Percentiles rank a stretch among this genome's conserved stretches.
Conservation (phyloP, 2,888 invertebrate species). For the Pomacea canaliculata region DNA sequence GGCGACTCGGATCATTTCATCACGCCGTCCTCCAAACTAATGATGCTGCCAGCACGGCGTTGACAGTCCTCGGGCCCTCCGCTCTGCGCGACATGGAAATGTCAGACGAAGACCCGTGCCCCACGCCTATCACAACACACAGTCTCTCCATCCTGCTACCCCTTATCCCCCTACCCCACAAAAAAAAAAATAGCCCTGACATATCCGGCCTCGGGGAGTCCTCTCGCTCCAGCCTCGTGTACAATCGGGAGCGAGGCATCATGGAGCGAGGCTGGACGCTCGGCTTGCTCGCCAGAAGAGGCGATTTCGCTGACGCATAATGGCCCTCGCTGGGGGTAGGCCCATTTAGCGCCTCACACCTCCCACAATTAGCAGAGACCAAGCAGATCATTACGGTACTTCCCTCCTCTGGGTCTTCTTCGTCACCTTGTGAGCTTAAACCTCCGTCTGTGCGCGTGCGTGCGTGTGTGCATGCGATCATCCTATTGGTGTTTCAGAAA, state of each 20-base stretch:
- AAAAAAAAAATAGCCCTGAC: too few relatives aligned
- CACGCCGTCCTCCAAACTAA: neutral
- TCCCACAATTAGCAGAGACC: slow-evolving; percentile 16
- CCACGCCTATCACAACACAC: slow-evolving; percentile 7
- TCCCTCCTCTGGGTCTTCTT: neutral
- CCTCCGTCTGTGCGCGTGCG: neutral
- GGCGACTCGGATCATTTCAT: neutral
- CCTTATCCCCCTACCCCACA: too few relatives aligned
- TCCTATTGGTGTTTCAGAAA: too few relatives aligned
- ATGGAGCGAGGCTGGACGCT: too few relatives aligned
- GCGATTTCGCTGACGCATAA: slow-evolving; percentile 15
- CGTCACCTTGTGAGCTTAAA: neutral
- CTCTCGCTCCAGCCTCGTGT: too few relatives aligned
- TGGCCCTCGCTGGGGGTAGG: neutral
- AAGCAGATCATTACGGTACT: slow-evolving; percentile 18
- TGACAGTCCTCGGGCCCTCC: neutral
- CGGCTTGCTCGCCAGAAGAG: too few relatives aligned
- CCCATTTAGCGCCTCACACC: slow-evolving; percentile 12
- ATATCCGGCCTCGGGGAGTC: too few relatives aligned
- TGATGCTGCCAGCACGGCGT: neutral
- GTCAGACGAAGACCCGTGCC: neutral
- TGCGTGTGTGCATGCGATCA: too few relatives aligned
- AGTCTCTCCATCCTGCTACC: too few relatives aligned
- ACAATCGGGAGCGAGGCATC: too few relatives aligned
- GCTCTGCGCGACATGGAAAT: neutral